Conservation (phyloP, 1,140 invertebrate genomes). For the Drosophila truncata region DNA sequence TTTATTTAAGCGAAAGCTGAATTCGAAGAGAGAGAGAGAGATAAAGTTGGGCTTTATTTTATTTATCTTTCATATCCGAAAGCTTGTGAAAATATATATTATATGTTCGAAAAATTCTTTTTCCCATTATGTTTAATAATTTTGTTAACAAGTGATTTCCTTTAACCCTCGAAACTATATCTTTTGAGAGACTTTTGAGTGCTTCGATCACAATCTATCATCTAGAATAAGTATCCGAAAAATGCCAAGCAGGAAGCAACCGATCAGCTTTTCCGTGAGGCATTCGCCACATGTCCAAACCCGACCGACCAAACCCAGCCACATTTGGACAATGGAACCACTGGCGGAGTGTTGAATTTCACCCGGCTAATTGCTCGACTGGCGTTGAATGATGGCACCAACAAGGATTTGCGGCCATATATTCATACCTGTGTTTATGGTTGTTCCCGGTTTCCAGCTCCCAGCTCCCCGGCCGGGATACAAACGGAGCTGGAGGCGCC, state of each 20-base stretch:
- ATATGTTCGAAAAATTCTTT: not conserved
- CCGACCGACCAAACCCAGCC: constrained; percentile 50
- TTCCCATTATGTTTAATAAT: not conserved
- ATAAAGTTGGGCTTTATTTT: not conserved
- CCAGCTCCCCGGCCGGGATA: constrained; percentile 27
- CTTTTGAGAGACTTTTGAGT: not conserved
- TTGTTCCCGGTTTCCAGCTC: not conserved
- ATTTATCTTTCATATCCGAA: not conserved
- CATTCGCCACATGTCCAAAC: constrained; percentile 65
- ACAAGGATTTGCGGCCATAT: constrained; percentile 63
- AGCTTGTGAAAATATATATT: not conserved
- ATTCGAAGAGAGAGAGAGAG: not conserved
- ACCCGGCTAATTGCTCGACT: constrained; percentile 73
- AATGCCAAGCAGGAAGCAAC: constrained; percentile 36
- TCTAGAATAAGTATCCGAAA: constrained; percentile 33
- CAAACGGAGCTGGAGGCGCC: constrained; percentile 55
- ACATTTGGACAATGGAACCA: constrained; percentile 76
- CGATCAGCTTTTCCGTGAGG: constrained; percentile 61
- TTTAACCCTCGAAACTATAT: not conserved
- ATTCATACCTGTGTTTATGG: constrained; percentile 43
- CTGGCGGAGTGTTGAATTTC: constrained; percentile 78
- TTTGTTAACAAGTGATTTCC: constrained; percentile 5
- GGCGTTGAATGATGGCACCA: constrained; percentile 48
- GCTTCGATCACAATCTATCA: not conserved
- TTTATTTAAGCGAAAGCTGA: not conserved